Base-by-base conservation (phyloP, 1,140 invertebrate species). In the Druon quercuslanigerum region DNA sequence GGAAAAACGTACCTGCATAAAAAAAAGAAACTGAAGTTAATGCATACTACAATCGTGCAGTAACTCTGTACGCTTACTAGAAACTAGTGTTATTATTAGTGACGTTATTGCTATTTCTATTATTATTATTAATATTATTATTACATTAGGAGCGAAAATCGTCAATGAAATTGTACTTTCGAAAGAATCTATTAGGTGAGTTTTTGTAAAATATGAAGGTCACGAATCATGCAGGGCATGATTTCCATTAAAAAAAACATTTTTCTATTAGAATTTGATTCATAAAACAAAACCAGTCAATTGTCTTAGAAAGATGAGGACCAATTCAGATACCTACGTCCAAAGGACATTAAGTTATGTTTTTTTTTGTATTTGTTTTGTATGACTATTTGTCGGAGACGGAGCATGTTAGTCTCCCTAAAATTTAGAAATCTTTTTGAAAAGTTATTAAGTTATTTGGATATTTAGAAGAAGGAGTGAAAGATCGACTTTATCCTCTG, bases 51-150 rank as follows among this genome's bases (percentile, higher is more conserved):
- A 81, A 72, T 52, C 79, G 77, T 85, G 52, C 84, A 85, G 72
- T 85, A 85, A 85, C 60, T 66, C 60, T 66, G 60, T 66, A 66
- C 83, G 84, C 84, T 85, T 84, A 85, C 81, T 85, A 85, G 84
- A 84, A 72, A 84, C 79, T 83, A 81, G 81, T 80, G 75, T 83
- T 78, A 74, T 83, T 78, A 82, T 74, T 82, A 78, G 51, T 72
- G 77, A 50, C 60, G 81, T 73, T 81, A 76, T 71, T 79, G 77
- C 77, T 79, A 83, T 76, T 76, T 54, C 54, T 25, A 57, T 71
- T 74, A 74, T 72, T 54, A 72, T 46, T 66, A 57, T 33, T 52
- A 66, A 66, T 70, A 73, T 73, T 73, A 57, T 74, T 74, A 52
- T 19, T 16, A 71, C 50, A 50, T 1, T 46, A 73, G 51, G 9